Percentiles rank a stretch among this genome's conserved stretches.
These are phyloP conservation scores for Coptodon rendalli DNA, from an alignment of 2,113 vertebrate species.

Conservation along the genomic window DNA sequence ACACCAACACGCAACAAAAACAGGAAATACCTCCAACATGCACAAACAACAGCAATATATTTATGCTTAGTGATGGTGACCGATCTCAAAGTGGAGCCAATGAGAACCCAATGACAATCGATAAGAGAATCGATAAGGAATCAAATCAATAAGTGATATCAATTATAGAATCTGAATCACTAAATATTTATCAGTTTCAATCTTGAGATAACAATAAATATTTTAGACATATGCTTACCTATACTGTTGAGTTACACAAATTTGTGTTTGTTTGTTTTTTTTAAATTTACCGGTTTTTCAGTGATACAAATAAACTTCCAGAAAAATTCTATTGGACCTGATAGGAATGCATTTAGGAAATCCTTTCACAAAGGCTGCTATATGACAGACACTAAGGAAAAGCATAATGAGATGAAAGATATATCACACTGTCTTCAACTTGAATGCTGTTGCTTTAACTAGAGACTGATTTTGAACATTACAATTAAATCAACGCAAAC, in stretches of 20 bases:
- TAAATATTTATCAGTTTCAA: not conserved
- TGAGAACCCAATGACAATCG: too few relatives aligned
- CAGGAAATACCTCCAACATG: too few relatives aligned
- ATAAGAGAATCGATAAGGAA: too few relatives aligned
- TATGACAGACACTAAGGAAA: fast-evolving
- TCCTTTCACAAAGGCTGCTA: not conserved
- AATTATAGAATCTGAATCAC: too few relatives aligned
- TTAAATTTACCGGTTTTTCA: too few relatives aligned
- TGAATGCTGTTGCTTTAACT: not conserved
- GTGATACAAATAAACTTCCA: too few relatives aligned
- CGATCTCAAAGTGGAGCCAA: too few relatives aligned
- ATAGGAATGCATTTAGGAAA: not conserved
- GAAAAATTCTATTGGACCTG: not conserved
- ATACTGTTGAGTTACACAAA: not conserved
- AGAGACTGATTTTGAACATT: not conserved
- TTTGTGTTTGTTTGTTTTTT: too few relatives aligned
- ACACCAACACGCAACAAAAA: too few relatives aligned
- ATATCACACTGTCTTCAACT: not conserved
- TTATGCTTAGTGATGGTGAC: too few relatives aligned
- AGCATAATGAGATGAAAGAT: fast-evolving
- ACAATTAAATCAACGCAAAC: fast-evolving
- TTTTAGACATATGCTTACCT: not conserved
- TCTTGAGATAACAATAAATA: not conserved
- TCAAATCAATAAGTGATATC: too few relatives aligned
- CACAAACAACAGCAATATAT: too few relatives aligned